A percentile compares a stretch with the other conserved stretches of the same genome.
These are phyloP conservation scores for Varanus komodoensis DNA, from an alignment of 2,113 vertebrate species.

Conservation along the genomic window DNA sequence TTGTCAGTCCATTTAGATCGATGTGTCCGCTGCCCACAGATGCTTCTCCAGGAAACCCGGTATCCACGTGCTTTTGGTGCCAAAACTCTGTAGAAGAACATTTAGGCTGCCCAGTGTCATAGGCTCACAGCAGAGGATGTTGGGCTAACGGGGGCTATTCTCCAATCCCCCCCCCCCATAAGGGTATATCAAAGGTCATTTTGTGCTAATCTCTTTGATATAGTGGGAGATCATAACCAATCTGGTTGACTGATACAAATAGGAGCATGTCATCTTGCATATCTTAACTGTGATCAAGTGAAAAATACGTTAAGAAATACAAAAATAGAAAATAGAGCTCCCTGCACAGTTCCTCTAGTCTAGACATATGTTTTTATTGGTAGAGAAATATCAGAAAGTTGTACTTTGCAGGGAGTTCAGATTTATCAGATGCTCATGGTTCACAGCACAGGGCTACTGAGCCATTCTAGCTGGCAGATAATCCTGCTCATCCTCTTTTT, in stretches of 20 bases:
- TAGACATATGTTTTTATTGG: conserved; percentile 19
- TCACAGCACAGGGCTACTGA: conserved; percentile 14
- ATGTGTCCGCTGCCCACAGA: background rate
- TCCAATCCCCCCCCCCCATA: background rate
- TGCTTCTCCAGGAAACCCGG: background rate
- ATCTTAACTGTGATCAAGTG: background rate
- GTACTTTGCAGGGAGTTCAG: conserved; percentile 14
- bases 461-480: conserved; percentile 12
- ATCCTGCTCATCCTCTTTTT: conserved; percentile 14
- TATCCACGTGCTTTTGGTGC: background rate
- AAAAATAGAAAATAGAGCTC: background rate
- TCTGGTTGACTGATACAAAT: background rate
- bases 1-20: background rate
- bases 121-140: background rate
- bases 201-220: background rate
- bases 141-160: background rate
- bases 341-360: conserved; percentile 5
- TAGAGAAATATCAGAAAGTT: background rate
- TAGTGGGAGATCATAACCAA: background rate
- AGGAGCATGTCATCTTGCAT: background rate
- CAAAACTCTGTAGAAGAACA: background rate
- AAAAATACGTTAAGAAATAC: conserved; percentile 1
- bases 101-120: background rate
- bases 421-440: background rate
- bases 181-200: background rate